These are phyloP conservation scores for Cryptotermes secundus DNA, from an alignment of 1,140 invertebrate genomes.

Conservation along the genomic window DNA sequence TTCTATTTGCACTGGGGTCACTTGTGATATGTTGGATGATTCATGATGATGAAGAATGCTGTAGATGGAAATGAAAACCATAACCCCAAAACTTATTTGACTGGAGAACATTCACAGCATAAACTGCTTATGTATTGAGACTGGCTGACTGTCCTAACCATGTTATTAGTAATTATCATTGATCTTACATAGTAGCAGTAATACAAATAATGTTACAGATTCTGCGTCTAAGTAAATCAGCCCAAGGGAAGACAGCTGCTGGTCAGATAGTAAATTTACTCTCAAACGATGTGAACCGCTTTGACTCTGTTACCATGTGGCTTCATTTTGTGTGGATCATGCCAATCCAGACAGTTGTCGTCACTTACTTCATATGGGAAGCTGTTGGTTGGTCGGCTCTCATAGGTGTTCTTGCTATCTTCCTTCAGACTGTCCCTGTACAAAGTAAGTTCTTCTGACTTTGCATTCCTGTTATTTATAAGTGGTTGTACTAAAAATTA, in stretches of 20 bases:
- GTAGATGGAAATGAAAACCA: no score
- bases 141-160: no score
- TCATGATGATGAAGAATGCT: no score
- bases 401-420: constrained; percentile 60
- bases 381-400: constrained; percentile 58
- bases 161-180: no score
- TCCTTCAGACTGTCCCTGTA: constrained; percentile 61
- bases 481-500: no score
- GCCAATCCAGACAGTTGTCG: constrained; percentile 65
- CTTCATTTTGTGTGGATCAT: constrained; percentile 67
- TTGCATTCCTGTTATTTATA: no score
- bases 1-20: no score
- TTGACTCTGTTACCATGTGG: constrained; percentile 61
- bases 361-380: constrained; percentile 63
- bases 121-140: background rate
- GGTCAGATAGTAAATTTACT: constrained; percentile 77
- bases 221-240: constrained; percentile 60
- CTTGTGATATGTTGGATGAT: no score
- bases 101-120: no score
- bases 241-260: constrained; percentile 64
- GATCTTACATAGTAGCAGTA: no score
- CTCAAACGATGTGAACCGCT: constrained; percentile 74
- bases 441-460: constrained; percentile 51
- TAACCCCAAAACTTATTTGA: no score
- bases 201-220: constrained; percentile 47